Percentiles rank a stretch among this genome's conserved stretches.
Conservation (phyloP, 2,797 vertebrate species). For the Eospalax fontanierii region DNA sequence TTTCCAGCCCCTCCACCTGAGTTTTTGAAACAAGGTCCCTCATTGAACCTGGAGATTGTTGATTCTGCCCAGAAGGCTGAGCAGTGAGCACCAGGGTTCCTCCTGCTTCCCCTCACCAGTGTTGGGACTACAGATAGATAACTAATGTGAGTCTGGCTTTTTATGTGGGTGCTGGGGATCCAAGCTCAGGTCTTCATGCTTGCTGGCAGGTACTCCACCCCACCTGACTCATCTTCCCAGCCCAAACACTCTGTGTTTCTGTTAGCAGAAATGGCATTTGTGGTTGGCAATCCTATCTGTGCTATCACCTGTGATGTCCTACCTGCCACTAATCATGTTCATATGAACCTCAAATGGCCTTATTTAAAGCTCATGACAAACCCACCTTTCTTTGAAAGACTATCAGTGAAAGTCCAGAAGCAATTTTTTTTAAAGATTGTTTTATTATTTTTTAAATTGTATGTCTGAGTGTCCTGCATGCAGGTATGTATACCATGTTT, state of each 20-base stretch:
- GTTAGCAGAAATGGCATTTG: background rate
- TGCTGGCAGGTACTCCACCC: background rate
- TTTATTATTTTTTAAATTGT: no score
- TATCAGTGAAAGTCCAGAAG: background rate
- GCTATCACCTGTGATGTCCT: background rate
- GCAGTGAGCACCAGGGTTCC: background rate
- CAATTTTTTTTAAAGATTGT: background rate
- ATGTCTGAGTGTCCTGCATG: no score
- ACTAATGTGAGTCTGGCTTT: no score
- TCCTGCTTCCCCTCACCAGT: no score
- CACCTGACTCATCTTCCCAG: background rate
- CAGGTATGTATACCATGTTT: no score
- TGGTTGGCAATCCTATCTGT: background rate
- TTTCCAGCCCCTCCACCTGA: background rate
- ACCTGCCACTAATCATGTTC: background rate
- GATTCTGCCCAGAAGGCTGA: background rate
- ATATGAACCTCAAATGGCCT: background rate
- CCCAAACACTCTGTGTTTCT: background rate
- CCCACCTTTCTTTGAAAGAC: background rate
- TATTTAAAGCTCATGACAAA: background rate
- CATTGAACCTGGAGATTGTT: background rate
- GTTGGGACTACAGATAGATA: no score
- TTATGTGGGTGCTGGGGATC: background rate
- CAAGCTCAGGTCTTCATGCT: background rate
- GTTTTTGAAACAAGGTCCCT: background rate